Percentiles rank a stretch among this genome's conserved stretches.
Evolutionary conservation across 2,797 vertebrate genomes (phyloP).

Genomic region (Phoxinus dragarum): DNA sequence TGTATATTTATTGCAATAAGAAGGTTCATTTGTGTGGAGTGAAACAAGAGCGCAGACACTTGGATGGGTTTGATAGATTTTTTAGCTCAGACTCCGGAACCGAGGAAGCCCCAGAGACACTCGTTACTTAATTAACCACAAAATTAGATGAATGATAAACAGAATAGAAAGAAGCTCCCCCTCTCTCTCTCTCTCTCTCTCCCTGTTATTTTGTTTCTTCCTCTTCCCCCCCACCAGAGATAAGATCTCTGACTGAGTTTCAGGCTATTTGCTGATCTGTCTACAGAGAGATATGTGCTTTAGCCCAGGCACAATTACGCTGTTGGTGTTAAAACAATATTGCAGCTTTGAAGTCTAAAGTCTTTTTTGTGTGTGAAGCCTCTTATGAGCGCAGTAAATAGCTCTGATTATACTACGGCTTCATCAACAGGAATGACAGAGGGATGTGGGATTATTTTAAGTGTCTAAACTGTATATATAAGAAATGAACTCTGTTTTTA

Average conservation of each 20-base stretch:
- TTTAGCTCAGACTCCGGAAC: slow-evolving; percentile 57
- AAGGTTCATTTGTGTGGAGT: slow-evolving; percentile 70
- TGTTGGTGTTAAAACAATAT: slow-evolving; percentile 41
- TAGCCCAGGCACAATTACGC: slow-evolving; percentile 26
- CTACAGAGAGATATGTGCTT: slow-evolving; percentile 33
- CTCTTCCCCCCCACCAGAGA: slow-evolving; percentile 37
- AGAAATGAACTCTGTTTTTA: not conserved
- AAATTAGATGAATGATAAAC: slow-evolving; percentile 70
- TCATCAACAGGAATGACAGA: slow-evolving; percentile 1
- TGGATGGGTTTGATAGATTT: slow-evolving; percentile 70
- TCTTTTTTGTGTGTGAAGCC: slow-evolving; percentile 26
- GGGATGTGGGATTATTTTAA: not conserved
- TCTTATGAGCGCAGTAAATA: slow-evolving; percentile 24
- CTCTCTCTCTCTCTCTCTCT: not conserved
- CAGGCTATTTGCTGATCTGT: slow-evolving; percentile 63
- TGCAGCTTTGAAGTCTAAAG: slow-evolving; percentile 32
- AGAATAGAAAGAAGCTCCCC: slow-evolving; percentile 65
- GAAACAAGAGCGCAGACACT: slow-evolving; percentile 66
- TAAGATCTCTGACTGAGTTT: slow-evolving; percentile 59
- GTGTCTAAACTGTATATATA: not conserved
- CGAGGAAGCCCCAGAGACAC: slow-evolving; percentile 66
- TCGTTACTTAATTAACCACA: slow-evolving; percentile 78
- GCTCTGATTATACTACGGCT: slow-evolving; percentile 6
- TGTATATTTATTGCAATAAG: slow-evolving; percentile 48
- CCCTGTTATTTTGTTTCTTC: slow-evolving; percentile 30